Percentiles rank a stretch among this genome's conserved stretches.
These are phyloP conservation scores for Crambe crambe DNA, from an alignment of 37 sponge, comb jelly and placozoan genomes.

Conservation along the genomic window DNA sequence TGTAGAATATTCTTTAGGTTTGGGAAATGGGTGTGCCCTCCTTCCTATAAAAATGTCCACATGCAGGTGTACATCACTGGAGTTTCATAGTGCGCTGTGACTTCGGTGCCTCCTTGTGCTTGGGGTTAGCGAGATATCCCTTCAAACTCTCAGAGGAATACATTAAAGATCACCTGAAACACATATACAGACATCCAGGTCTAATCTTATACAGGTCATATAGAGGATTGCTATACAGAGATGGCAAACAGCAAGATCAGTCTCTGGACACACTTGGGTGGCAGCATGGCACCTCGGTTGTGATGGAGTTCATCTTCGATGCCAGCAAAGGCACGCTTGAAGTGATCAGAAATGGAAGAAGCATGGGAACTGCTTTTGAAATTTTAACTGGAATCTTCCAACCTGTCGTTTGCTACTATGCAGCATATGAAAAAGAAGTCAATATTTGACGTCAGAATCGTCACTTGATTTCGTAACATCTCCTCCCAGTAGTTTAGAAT, in stretches of 20 bases:
- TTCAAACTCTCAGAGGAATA: constrained; percentile 28
- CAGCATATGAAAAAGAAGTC: constrained; percentile 57
- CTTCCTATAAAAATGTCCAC: constrained; percentile 5
- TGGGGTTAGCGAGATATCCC: constrained; percentile 37
- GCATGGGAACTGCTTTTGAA: constrained; percentile 40
- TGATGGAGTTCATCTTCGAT: constrained; percentile 31
- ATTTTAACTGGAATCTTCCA: constrained; percentile 37
- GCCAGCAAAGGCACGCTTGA: constrained; percentile 27
- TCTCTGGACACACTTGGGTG: constrained; percentile 25
- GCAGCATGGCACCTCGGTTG: constrained; percentile 11
- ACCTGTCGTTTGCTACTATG: constrained; percentile 58
- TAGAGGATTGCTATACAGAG: constrained; percentile 41
- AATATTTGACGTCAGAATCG: constrained; percentile 7
- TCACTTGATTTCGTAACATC: background rate
- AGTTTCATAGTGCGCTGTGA: constrained; percentile 29
- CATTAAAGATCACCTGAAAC: constrained; percentile 14
- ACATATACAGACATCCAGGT: constrained; percentile 35
- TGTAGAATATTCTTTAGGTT: background rate
- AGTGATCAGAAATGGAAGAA: constrained; percentile 23
- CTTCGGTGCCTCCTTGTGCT: constrained; percentile 53
- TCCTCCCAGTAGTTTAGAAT: background rate
- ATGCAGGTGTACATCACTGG: constrained; percentile 24
- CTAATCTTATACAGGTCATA: constrained; percentile 56
- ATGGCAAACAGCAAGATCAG: constrained; percentile 31
- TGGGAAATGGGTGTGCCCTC: constrained; percentile 43